A percentile compares a stretch with the other conserved stretches of the same genome.
phyloP scores from a whole-genome alignment of 2,888 invertebrate species.

The Drosophila villosipedis region DNA sequence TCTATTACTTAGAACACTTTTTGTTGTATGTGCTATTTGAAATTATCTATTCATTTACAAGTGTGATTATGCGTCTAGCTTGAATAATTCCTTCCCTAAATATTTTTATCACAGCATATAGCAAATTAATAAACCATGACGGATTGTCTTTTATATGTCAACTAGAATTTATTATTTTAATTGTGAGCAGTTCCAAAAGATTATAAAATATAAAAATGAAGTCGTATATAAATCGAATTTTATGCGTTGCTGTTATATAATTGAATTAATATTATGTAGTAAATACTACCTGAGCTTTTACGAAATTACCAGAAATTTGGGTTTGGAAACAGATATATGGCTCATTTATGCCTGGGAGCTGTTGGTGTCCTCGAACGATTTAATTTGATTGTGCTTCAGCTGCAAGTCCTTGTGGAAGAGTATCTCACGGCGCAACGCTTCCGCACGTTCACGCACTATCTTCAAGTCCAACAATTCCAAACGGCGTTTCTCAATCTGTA shows the following conservation, averaged over 20 bases:
- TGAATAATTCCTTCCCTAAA: too few relatives aligned
- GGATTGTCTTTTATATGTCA: not conserved
- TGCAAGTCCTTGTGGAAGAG: constrained; percentile 77
- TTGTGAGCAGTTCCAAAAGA: not conserved
- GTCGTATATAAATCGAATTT: not conserved
- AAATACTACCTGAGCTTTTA: not conserved
- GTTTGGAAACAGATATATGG: not conserved
- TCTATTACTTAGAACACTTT: not conserved
- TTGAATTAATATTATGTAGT: not conserved
- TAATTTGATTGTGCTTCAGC: constrained; percentile 63
- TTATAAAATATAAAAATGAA: not conserved
- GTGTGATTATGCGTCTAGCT: not conserved
- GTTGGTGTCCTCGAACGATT: constrained; percentile 59
- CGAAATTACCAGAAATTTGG: constrained; percentile 23
- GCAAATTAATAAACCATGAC: too few relatives aligned
- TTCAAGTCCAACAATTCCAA: constrained; percentile 75
- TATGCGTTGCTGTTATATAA: not conserved
- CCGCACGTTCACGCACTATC: constrained; percentile 75
- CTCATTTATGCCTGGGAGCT: constrained; percentile 58
- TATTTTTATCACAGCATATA: too few relatives aligned
- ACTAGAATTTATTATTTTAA: not conserved
- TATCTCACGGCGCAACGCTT: constrained; percentile 68
- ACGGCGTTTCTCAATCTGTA: constrained; percentile 76
- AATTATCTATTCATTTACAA: not conserved
- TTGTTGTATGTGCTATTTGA: not conserved